A percentile compares a stretch with the other conserved stretches of the same genome.
Conservation (phyloP, 2,113 vertebrate genomes). For the Seriola quinqueradiata region DNA sequence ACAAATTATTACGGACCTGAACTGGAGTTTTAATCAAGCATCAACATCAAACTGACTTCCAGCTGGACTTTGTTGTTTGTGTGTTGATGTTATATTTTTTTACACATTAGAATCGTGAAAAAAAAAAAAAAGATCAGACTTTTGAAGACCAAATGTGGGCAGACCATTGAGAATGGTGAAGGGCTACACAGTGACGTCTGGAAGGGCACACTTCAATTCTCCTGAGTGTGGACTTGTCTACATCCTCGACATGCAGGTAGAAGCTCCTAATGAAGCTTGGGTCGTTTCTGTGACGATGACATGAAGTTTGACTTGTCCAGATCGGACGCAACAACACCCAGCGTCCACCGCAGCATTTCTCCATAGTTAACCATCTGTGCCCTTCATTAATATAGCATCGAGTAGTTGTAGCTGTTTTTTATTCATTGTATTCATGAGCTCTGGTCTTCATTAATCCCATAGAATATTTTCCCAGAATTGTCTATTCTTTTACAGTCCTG, state of each 20-base stretch:
- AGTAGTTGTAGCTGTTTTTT: constrained; percentile 17
- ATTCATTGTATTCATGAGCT: constrained; percentile 16
- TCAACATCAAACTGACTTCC: constrained; percentile 6
- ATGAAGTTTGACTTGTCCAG: not conserved
- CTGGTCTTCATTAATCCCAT: constrained; percentile 3
- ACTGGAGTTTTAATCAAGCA: constrained; percentile 32
- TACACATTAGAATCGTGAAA: not conserved
- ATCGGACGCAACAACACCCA: not conserved
- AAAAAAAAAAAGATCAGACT: not conserved
- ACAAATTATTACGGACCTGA: constrained; percentile 25
- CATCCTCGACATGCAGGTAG: not conserved
- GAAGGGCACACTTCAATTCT: not conserved
- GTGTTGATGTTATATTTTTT: constrained; percentile 49
- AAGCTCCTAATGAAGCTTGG: not conserved
- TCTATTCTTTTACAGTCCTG: constrained; percentile 39
- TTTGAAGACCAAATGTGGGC: constrained; percentile 65
- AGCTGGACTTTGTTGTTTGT: constrained; percentile 18
- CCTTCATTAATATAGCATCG: constrained; percentile 31
- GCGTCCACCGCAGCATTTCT: not conserved
- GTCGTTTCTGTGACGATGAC: not conserved
- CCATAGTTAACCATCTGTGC: constrained; percentile 55
- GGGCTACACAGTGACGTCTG: constrained; percentile 56
- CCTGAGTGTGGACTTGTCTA: not conserved
- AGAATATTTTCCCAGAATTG: constrained; percentile 13
- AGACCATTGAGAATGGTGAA: constrained; percentile 43